A percentile compares a stretch with the other conserved stretches of the same genome.
Evolutionary conservation across 2,797 vertebrate species (phyloP).

Genomic region (Rhinella marina): DNA sequence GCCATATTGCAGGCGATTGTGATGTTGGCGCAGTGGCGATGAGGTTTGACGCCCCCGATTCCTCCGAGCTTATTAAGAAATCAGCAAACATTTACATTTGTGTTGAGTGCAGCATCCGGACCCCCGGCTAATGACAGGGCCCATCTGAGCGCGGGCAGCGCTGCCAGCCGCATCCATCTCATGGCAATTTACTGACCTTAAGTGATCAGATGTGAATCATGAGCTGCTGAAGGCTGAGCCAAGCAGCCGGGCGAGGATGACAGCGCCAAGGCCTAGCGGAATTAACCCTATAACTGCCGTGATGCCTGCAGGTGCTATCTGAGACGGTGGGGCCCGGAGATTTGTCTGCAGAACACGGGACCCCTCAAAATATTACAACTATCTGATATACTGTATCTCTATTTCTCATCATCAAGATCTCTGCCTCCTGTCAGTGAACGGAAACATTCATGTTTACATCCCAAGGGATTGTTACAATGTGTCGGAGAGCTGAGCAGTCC

Average conservation of each 20-base stretch:
- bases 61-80: slow-evolving; percentile 15
- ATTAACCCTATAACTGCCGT: slow-evolving; percentile 1
- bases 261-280: background rate
- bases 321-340: too few relatives aligned
- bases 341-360: too few relatives aligned
- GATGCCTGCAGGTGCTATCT: background rate
- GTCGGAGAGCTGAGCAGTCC: too few relatives aligned
- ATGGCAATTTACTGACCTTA: slow-evolving; percentile 37
- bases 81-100: slow-evolving; percentile 19
- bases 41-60: slow-evolving; percentile 2
- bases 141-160: background rate
- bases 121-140: slow-evolving; percentile 6
- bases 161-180: slow-evolving; percentile 25
- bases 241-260: background rate
- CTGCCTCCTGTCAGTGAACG: too few relatives aligned
- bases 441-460: too few relatives aligned
- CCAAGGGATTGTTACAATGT: too few relatives aligned
- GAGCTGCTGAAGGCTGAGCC: background rate
- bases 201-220: slow-evolving; percentile 36
- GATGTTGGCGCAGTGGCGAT: background rate
- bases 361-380: too few relatives aligned
- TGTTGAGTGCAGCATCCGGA: background rate
- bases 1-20: slow-evolving; percentile 21
- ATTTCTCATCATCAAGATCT: too few relatives aligned
- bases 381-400: too few relatives aligned